Percentiles rank a stretch among this genome's conserved stretches.
These are phyloP conservation scores for Falco novaeseelandiae DNA, from an alignment of 2,797 vertebrate genomes.

Conservation along the genomic window DNA sequence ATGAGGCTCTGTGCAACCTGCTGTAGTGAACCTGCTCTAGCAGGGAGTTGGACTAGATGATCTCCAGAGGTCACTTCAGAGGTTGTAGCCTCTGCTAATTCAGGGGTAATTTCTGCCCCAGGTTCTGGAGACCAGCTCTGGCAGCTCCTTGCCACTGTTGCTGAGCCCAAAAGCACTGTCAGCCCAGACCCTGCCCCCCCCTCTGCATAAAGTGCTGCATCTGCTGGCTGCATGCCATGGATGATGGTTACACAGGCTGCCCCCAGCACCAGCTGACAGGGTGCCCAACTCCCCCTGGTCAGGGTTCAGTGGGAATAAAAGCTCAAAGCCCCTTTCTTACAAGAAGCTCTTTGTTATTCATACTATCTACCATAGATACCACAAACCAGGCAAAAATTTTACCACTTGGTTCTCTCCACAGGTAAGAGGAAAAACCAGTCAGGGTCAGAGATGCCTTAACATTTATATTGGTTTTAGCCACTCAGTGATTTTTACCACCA, in stretches of 20 bases:
- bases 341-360: neutral
- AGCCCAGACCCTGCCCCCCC: neutral
- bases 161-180: neutral
- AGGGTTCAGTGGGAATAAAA: neutral
- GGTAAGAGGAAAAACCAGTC: neutral
- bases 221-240: neutral
- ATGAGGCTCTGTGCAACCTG: no score
- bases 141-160: neutral
- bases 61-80: no score
- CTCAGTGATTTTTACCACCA: neutral
- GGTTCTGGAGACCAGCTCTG: neutral
- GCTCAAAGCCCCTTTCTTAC: neutral
- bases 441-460: neutral
- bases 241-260: neutral
- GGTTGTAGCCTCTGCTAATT: neutral
- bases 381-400: neutral
- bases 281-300: neutral
- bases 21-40: no score
- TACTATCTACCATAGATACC: neutral
- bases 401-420: neutral
- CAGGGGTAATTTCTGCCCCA: fast-evolving
- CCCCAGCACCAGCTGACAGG: neutral
- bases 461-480: neutral
- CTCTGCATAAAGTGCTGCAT: neutral
- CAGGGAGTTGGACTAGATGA: no score